Evolutionary conservation across 2,113 vertebrate species (phyloP), one percentile per base, ranked within the genome.

Genomic region (Scomber colias): DNA sequence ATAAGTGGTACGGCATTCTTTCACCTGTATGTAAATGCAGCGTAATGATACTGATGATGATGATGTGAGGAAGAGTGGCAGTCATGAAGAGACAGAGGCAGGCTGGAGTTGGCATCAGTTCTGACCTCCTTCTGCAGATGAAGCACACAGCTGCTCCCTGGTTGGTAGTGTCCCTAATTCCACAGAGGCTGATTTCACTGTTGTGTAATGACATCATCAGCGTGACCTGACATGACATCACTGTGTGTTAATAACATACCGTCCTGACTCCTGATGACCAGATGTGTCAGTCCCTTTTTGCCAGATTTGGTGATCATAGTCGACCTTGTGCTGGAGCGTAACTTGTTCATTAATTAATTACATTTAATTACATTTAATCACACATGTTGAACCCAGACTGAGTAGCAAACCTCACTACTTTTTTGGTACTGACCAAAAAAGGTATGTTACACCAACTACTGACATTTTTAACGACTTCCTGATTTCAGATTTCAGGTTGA

Each of bases 181-280:
- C 48, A n/a, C 54, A 46, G 21, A 6, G 31, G 50, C 49, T 24
- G 5, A 53, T 64, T n/a, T 68, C 17, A 16, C 5, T 21, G 11
- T 86, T 86, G 11, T 71, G 3, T 46, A 84, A 84, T 48, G 49
- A 55, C 55, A 60, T 62, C 30, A 76, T 65, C 51, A 46, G 11
- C 48, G 2, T 60, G 50, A 24, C 60, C 80, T 63, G 59, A 53
- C 77, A 53, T 66, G 59, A 53, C 77, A 53, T 66, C 49, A 57
- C 53, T 10, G 3, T 15, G 16, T 21, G 55, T 66, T 67, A 55
- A 31, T 16, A 64, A 64, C 55, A 17, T 11, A 8, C 54, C 62
- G 64, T 80, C 53, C 77, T 49, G 19, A 6, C 7, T 80, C 53
- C 77, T 49, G 19, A 6, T 7, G 17, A 21, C 70, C 78, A 64